Percentiles rank a stretch among this genome's conserved stretches.
Conservation (phyloP, 2,888 invertebrate species). For the Odontomyia ornata region DNA sequence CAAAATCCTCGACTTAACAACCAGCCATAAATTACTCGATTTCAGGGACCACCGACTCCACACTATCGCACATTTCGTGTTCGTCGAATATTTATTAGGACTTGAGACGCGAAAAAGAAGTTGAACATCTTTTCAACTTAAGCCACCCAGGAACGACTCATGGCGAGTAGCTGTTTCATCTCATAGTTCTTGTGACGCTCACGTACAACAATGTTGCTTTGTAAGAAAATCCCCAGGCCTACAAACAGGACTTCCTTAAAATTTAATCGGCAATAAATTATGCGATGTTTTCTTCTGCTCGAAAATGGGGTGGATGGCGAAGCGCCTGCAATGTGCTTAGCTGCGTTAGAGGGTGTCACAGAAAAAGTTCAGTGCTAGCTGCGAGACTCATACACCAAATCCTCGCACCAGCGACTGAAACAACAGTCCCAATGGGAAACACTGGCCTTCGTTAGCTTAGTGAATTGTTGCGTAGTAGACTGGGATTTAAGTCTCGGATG, state of each 20-base stretch:
- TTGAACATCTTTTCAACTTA: background rate
- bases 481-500: slow-evolving; percentile 24
- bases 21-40: slow-evolving; percentile 33
- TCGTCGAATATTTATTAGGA: slow-evolving; percentile 18
- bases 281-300: slow-evolving; percentile 16
- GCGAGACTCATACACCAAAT: background rate
- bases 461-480: background rate
- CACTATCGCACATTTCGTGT: background rate
- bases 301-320: background rate
- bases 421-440: background rate
- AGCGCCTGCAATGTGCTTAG: background rate
- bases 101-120: slow-evolving; percentile 15
- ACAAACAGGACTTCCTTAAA: slow-evolving; percentile 45
- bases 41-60: slow-evolving; percentile 1
- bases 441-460: background rate
- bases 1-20: slow-evolving; percentile 38
- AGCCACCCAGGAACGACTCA: background rate
- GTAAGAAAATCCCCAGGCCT: slow-evolving; percentile 21
- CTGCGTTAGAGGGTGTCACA: background rate
- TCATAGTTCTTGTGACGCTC: background rate
- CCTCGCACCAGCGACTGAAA: slow-evolving; percentile 4
- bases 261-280: slow-evolving; percentile 49
- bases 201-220: background rate
- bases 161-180: background rate
- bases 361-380: background rate